phyloP scores from a whole-genome alignment of 2,113 vertebrate species.

The Todiramphus saurophagus region DNA sequence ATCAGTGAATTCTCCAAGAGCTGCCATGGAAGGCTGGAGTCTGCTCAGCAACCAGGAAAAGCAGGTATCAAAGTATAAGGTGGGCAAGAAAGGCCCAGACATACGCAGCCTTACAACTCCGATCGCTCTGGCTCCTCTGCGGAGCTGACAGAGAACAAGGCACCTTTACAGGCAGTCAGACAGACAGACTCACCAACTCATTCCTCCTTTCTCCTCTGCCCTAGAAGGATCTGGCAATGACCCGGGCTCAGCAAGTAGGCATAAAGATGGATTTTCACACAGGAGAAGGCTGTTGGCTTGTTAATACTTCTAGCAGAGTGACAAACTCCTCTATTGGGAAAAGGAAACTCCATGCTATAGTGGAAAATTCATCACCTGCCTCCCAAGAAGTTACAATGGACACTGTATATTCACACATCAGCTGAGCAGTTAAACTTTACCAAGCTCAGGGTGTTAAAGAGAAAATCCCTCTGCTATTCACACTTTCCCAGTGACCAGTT shows the following conservation, averaged over 20 bases:
- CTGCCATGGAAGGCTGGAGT: not conserved
- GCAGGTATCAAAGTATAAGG: not conserved
- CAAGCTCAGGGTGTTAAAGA: not conserved
- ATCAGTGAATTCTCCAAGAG: not conserved
- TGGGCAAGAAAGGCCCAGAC: not conserved
- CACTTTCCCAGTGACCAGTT: not conserved
- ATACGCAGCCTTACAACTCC: not conserved
- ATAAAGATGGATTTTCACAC: not conserved
- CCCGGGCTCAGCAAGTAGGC: not conserved
- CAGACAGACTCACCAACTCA: not conserved
- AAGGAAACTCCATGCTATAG: not conserved
- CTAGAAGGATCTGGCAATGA: not conserved
- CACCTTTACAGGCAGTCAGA: not conserved
- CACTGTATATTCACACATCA: not conserved
- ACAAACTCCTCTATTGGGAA: not conserved
- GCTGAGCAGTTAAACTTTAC: not conserved
- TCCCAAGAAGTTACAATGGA: not conserved
- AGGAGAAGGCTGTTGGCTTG: not conserved
- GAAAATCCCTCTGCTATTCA: slow-evolving; percentile 33
- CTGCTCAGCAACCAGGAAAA: not conserved
- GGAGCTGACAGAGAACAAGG: not conserved
- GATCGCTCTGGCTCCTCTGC: not conserved
- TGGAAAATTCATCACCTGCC: slow-evolving; percentile 18
- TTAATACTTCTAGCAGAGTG: not conserved
- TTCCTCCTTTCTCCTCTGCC: not conserved